A percentile compares a stretch with the other conserved stretches of the same genome.
Evolutionary conservation across 2,113 vertebrate genomes (phyloP).

Genomic region (Thamnaconus septentrionalis): DNA sequence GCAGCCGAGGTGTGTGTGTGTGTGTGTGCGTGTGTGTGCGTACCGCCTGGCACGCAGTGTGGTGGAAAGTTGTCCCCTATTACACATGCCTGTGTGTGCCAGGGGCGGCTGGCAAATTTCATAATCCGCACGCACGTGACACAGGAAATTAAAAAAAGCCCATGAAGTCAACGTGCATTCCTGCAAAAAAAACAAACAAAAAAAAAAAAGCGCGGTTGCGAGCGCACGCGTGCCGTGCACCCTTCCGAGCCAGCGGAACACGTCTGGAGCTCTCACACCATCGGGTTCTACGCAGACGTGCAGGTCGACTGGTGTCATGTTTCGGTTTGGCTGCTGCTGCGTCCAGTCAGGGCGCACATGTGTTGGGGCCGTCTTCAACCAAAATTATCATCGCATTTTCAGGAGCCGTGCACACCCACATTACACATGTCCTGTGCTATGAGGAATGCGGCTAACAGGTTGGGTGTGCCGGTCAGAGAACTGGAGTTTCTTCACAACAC

Average conservation of each 20-base stretch:
- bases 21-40: conserved; percentile 27
- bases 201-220: too few relatives aligned
- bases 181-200: not conserved
- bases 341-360: not conserved
- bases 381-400: conserved; percentile 5
- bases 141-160: conserved; percentile 57
- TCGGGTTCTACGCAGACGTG: not conserved
- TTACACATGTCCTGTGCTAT: not conserved
- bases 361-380: conserved; percentile 8
- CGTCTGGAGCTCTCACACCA: not conserved
- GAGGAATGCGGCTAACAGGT: not conserved
- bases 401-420: conserved; percentile 20
- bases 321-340: too few relatives aligned
- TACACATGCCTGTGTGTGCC: conserved; percentile 39
- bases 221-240: not conserved
- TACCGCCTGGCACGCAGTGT: conserved; percentile 39
- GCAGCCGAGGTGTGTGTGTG: conserved; percentile 32
- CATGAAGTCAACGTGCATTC: conserved; percentile 19
- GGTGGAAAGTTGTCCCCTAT: conserved; percentile 48
- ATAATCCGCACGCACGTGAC: conserved; percentile 21
- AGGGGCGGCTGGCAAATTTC: conserved; percentile 24
- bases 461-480: conserved; percentile 22
- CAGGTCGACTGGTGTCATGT: too few relatives aligned
- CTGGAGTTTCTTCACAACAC: conserved; percentile 17
- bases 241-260: conserved; percentile 10